Base-by-base conservation (phyloP, 1,140 invertebrate species). In the Cotesia typhae region DNA sequence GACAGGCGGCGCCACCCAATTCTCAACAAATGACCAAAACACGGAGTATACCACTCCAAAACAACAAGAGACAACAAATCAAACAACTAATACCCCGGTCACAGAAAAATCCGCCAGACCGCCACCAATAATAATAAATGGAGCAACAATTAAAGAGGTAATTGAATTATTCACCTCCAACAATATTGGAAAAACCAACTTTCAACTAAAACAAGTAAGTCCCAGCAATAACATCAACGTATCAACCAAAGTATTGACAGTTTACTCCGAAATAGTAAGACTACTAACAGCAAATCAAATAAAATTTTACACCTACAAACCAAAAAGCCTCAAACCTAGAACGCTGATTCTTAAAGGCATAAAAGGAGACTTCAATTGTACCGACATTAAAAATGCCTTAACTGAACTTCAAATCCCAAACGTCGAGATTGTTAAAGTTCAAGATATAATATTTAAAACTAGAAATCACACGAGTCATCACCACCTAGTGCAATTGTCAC, bases 401-500 rank as follows among this genome's bases (percentile, higher is more conserved):
- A 35, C n/a, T 38, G n/a, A 38, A 38, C 4, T 12, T 37, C n/a
- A 38, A 41, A 12, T 7, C 9, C 35, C 9, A 0, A 65, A 41
- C 37, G 37, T 65, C 3, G 38, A n/a, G 10, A 41, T 65, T 37
- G 10, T 38, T 4, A 35, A 38, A 41, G 38, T 47, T 3, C 12
- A 6, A n/a, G 38, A 41, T 6, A 38, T 65, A 28, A 17, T 1
- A 36, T 20, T 38, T n/a, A 65, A 65, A 10, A 65, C 37, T 12
- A 41, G 38, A 1, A 41, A 14, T 0, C 63, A 35, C 4, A 6
- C 5, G 4, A 41, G 36, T 51, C 7, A 3, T 35, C 17, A 20
- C 28, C 47, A 36, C 17, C 0, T 74, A 10, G 47, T 70, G 4
- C 36, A 65, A 66, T n/a, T 73, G 1, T 47, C 72, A 0, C 2